Percentiles rank a stretch among this genome's conserved stretches.
These are phyloP conservation scores for Mus musculus DNA, from an alignment of 2,113 vertebrate genomes.

Conservation along the genomic window DNA sequence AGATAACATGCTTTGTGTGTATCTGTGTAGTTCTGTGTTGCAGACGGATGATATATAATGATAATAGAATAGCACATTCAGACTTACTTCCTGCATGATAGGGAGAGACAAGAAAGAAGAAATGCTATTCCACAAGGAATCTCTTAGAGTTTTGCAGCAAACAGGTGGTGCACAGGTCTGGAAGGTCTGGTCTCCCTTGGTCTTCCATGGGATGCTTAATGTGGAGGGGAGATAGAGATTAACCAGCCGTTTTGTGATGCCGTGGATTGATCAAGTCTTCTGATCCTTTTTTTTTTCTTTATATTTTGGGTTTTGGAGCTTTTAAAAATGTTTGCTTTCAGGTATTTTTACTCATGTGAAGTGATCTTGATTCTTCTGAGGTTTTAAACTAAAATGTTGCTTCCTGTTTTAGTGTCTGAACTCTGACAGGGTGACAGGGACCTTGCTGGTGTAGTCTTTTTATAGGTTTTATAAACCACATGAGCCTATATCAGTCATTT, in stretches of 20 bases:
- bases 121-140: slow-evolving; percentile 85
- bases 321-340: slow-evolving; percentile 86
- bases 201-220: slow-evolving; percentile 78
- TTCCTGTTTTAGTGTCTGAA: slow-evolving; percentile 85
- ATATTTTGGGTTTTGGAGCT: slow-evolving; percentile 84
- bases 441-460: slow-evolving; percentile 90
- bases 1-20: slow-evolving; percentile 85
- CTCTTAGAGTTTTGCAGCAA: slow-evolving; percentile 79
- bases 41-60: slow-evolving; percentile 84
- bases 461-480: slow-evolving; percentile 93
- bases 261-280: slow-evolving; percentile 83
- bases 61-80: slow-evolving; percentile 86
- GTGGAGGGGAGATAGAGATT: slow-evolving; percentile 77
- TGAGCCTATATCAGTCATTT: slow-evolving; percentile 88
- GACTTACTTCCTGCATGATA: slow-evolving; percentile 84
- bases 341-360: slow-evolving; percentile 84
- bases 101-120: slow-evolving; percentile 84
- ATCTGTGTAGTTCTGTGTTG: slow-evolving; percentile 84
- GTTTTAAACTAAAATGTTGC: slow-evolving; percentile 86
- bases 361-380: slow-evolving; percentile 83
- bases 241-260: slow-evolving; percentile 81
- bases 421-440: slow-evolving; percentile 83
- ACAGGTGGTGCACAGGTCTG: slow-evolving; percentile 76
- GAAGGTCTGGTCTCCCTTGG: slow-evolving; percentile 77
- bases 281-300: slow-evolving; percentile 79